Evolutionary conservation across 2,888 invertebrate genomes (phyloP).

Genomic region (Brachyptera risi): DNA sequence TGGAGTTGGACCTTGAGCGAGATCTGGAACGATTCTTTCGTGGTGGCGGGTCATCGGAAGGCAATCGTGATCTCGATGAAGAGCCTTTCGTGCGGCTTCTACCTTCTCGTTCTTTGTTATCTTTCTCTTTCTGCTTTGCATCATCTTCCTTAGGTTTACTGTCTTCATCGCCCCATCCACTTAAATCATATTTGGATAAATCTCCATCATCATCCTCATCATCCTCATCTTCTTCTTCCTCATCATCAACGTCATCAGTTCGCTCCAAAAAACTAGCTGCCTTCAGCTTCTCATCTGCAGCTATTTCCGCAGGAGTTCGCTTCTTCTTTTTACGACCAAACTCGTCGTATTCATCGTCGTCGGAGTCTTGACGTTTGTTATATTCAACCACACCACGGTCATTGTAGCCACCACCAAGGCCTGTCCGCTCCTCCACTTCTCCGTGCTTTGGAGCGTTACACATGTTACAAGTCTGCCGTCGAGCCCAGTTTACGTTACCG

Average conservation of each 20-base stretch:
- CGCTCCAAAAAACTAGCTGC: constrained; percentile 42
- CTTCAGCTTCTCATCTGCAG: constrained; percentile 6
- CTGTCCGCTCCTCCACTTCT: constrained; percentile 67
- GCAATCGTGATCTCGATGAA: constrained; percentile 23
- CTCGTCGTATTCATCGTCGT: constrained; percentile 96
- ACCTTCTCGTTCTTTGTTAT: constrained; percentile 24
- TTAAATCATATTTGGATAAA: constrained; percentile 71
- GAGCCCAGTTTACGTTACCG: constrained; percentile 99
- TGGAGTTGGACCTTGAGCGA: constrained; percentile 16
- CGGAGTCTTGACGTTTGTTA: constrained; percentile 73
- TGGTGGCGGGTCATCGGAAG: background rate
- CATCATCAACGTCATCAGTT: background rate
- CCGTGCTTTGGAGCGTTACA: constrained; percentile 98
- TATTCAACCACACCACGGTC: constrained; percentile 96
- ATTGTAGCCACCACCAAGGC: constrained; percentile 89
- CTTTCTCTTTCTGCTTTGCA: constrained; percentile 41
- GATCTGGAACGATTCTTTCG: background rate
- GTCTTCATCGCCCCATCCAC: constrained; percentile 62
- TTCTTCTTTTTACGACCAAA: constrained; percentile 50
- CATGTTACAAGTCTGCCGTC: constrained; percentile 93
- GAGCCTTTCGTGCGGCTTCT: constrained; percentile 21
- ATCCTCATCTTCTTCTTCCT: constrained; percentile 12
- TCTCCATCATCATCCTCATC: constrained; percentile 49
- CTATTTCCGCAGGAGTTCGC: constrained; percentile 18
- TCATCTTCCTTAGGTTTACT: constrained; percentile 52